Base-by-base conservation (phyloP, 2,888 invertebrate species). In the Lycocerus yunnanus region DNA sequence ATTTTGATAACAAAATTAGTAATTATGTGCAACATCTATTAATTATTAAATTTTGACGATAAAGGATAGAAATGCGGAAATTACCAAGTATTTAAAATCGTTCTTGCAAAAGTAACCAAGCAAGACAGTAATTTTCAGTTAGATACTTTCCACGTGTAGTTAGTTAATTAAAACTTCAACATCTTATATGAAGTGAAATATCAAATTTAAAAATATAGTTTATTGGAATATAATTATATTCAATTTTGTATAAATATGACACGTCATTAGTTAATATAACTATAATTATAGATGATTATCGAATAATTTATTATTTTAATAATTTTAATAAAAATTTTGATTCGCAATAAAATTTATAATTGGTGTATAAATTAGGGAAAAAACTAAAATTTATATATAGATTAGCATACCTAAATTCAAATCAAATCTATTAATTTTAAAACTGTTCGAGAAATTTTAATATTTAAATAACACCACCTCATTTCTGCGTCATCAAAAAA, bases 401-500 rank as follows among this genome's bases (percentile, higher is more conserved):
- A 60, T 68, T 68, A 68, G 20, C 59, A 68, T 68, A 68, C 16
- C 61, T 63, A 63, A n/a, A 68, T 59, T 68, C 15, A 68, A 59
- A 14, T 68, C 20, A 60, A 68, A 68, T 58, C 58, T 21, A 58
- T 20, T 59, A 58, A 59, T 16, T 67, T 58, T 20, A 58, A 58
- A 59, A 21, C 20, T 68, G 58, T 20, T 18, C n/a, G 4, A 58
- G 9, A 58, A 14, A 21, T 59, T 68, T 68, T 59, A 59, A 43
- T 15, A 58, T 68, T 21, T 58, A 58, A 68, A 16, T 14, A 15
- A n/a, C 43, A 43, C 43, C 43, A 43, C 43, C n/a, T 43, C 43
- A 43, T 0, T n/a, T 43, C 43, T n/a, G n/a, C 43, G 43, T 43
- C 43, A 43, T n/a, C n/a, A 43, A 43, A 43, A 43, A 43, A n/a